Base-by-base conservation (phyloP, 2,113 vertebrate species). In the Falcunculus frontatus region DNA sequence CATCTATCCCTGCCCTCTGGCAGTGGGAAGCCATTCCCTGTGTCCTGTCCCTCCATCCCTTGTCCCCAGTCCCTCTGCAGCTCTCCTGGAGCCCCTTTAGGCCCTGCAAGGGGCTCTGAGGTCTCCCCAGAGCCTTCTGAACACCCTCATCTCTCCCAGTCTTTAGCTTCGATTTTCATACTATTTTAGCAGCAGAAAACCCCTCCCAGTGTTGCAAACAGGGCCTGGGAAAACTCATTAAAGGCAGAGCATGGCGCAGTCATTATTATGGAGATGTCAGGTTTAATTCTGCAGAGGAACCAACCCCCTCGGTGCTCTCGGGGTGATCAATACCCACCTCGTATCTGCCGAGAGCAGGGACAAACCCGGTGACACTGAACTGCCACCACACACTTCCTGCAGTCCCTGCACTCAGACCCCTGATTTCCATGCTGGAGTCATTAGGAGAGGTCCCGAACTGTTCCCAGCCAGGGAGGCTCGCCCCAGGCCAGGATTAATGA, bases 241-340 rank as follows among this genome's bases (percentile, higher is more conserved):
- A 96, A 90, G 92, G 83, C 85, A 89, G 42, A 84, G 64, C 10
- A 16, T 39, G 50, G 63, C 20, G 7, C 44, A 73, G 19, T 37
- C 82, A n/a, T 93, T 76, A 64, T 85, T 84, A 87, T 42, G 76
- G 56, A 72, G 49, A 33, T 55, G 68, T 50, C 85, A 70, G 73
- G 46, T 49, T 85, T 91, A 87, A 95, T 94, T 96, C 89, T 80
- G 60, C 82, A 46, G 26, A 72, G 74, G 76, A 83, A n/a, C 33
- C 21, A 46, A 39, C 44, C 33, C 30, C 64, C 47, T 47, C 64
- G 10, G 30, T 3, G 52, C 30, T 84, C 63, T 41, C n/a, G 2
- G 33, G 32, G 42, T 42, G 80, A 97, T 97, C 95, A 14, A 95
- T 96, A 76, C 79, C 49, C 84, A 46, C 39, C 82, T 39, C 9